Conservation (phyloP, 2,797 vertebrate genomes). For the Tinamus major region DNA sequence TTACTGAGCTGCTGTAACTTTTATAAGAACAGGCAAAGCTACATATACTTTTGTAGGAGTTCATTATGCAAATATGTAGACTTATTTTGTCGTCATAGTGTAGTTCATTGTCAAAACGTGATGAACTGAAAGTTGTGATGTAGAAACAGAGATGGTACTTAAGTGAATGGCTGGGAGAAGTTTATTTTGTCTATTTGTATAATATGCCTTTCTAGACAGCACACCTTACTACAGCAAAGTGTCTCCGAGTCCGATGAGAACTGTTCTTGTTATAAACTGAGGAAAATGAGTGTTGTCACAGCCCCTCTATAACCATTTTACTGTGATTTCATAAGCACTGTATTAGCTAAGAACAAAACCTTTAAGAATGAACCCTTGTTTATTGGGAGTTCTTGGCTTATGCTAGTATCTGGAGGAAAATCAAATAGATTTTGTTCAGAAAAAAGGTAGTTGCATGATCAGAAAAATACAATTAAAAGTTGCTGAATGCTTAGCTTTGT, state of each 20-base stretch:
- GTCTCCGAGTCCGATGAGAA: not conserved
- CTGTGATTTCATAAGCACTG: not conserved
- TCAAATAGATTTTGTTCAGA: not conserved
- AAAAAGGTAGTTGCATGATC: not conserved
- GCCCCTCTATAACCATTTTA: accelerated
- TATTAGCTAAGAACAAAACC: not conserved
- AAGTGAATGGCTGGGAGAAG: not conserved
- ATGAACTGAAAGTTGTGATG: not conserved
- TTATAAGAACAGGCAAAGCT: not conserved
- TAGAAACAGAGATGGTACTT: not conserved
- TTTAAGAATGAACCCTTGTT: not conserved
- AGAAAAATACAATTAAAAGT: not conserved
- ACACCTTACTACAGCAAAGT: not conserved
- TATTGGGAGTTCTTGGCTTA: not conserved
- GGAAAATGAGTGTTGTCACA: not conserved
- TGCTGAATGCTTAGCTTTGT: not conserved
- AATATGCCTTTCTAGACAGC: not conserved
- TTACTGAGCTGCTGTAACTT: not conserved
- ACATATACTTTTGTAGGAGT: not conserved
- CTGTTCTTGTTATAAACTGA: not conserved
- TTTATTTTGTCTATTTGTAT: not conserved
- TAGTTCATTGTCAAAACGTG: not conserved
- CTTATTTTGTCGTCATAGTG: not conserved
- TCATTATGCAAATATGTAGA: not conserved
- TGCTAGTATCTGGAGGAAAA: not conserved